Evolutionary conservation across 2,797 vertebrate genomes (phyloP), one percentile per base, ranked within the genome.

Genomic region (Triplophysa bombifrons): DNA sequence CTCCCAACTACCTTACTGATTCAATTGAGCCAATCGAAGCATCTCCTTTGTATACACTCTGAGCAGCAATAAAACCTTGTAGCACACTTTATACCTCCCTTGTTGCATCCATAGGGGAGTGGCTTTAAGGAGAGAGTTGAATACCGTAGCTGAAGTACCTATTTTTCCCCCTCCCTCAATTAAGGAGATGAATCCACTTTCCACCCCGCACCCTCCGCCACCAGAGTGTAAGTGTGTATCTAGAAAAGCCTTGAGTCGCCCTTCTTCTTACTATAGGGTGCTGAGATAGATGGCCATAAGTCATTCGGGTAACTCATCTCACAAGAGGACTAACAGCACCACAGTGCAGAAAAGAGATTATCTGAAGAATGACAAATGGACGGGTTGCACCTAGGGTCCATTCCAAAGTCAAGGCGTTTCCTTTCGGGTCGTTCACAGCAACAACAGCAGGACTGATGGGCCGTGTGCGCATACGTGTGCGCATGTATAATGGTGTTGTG

Each of bases 401-500:
- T 84, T 84, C 82, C 82, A 84, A 66, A 74, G 82, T 85, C 78
- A 83, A 83, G 41, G 53, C 74, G 75, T 84, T 84, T 82, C 80
- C 69, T 83, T 77, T 55, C 17, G 25, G 51, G 76, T 81, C 27
- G 4, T 76, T 70, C 80, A 46, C 20, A 27, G 58, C 12, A 38
- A 80, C 77, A 82, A 80, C 80, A 74, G 60, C 50, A 46, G 25
- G 2, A 7, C 58, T 71, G 44, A 81, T 80, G 80, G 63, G 19
- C 63, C 19, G 51, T 46, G 4, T 41, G 38, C 63, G 50, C 41
- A 56, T 80, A 74, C 72, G 68, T 61, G 76, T 71, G 74, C 53
- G 48, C 58, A 80, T 84, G 34, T 82, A 79, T 83, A 81, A 84
- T 76, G 76, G 69, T 46, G 71, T 76, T 79, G 66, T 30, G 67